Percentiles rank a stretch among this genome's conserved stretches.
These are phyloP conservation scores for Noctua comes DNA, from an alignment of 2,888 invertebrate genomes.

Conservation along the genomic window DNA sequence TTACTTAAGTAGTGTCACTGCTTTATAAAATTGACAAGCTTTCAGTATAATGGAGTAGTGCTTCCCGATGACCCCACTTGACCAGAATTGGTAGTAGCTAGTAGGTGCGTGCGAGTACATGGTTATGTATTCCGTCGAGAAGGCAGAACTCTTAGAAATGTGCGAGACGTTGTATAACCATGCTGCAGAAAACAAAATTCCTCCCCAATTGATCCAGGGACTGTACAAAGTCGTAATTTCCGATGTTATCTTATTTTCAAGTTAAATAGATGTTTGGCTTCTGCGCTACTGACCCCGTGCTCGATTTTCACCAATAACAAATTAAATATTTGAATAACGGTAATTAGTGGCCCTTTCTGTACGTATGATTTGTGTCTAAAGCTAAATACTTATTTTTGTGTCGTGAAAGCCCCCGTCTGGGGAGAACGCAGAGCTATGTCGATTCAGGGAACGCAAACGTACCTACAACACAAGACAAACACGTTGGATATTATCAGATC, in stretches of 20 bases:
- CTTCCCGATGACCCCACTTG: not conserved
- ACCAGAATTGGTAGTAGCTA: not conserved
- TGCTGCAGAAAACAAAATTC: not conserved
- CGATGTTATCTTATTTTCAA: not conserved
- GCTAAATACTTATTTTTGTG: not conserved
- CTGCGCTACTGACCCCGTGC: not conserved
- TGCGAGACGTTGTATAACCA: not conserved
- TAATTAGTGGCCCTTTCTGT: too few species aligned
- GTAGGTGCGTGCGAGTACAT: slow-evolving; percentile 3
- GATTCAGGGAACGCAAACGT: not conserved
- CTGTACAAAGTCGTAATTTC: not conserved
- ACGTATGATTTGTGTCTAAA: not conserved
- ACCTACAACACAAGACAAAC: not conserved
- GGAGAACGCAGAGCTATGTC: not conserved
- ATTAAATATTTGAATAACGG: not conserved
- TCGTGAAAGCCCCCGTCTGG: not conserved
- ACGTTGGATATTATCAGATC: not conserved
- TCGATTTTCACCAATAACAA: not conserved
- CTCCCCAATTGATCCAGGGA: not conserved
- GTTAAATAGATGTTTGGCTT: not conserved
- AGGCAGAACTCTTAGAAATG: not conserved
- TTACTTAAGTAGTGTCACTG: not conserved
- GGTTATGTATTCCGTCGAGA: slow-evolving; percentile 17
- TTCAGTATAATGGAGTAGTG: slow-evolving; percentile 1
- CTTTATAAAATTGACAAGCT: slow-evolving; percentile 9